These are phyloP conservation scores for Endomychus coccineus DNA, from an alignment of 2,888 invertebrate genomes.

Conservation along the genomic window DNA sequence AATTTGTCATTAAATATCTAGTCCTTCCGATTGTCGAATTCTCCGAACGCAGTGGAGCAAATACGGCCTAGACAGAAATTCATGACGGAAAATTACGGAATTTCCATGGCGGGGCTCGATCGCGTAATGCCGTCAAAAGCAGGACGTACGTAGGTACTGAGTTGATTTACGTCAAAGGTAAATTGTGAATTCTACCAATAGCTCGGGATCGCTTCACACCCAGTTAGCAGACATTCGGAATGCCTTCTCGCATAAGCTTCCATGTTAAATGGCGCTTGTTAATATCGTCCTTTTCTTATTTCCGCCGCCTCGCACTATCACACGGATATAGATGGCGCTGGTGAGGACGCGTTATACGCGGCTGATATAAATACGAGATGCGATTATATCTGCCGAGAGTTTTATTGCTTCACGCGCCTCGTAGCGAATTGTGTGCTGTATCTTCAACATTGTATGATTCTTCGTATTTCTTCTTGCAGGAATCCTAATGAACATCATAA, in stretches of 20 bases:
- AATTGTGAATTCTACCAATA: conserved; percentile 10
- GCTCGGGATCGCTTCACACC: conserved; percentile 2
- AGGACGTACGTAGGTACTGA: not conserved
- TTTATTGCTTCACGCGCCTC: not conserved
- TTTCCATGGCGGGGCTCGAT: too few relatives aligned
- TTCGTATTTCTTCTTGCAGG: conserved; percentile 46
- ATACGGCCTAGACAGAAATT: too few relatives aligned
- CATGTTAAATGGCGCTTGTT: conserved; percentile 20
- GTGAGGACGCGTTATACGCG: conserved; percentile 9
- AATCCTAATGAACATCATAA: conserved; percentile 80
- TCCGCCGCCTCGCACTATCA: conserved; percentile 13
- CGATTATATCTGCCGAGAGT: conserved; percentile 15
- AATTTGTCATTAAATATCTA: too few relatives aligned
- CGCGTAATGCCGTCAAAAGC: too few relatives aligned
- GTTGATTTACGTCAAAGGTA: not conserved
- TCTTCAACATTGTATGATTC: not conserved
- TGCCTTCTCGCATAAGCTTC: conserved; percentile 6
- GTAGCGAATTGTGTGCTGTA: not conserved
- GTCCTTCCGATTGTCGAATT: too few relatives aligned
- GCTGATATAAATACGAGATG: conserved; percentile 24
- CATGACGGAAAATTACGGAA: too few relatives aligned
- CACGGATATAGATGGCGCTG: conserved; percentile 12
- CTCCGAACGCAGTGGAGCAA: too few relatives aligned
- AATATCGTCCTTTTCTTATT: conserved; percentile 15
- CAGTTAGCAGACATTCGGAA: conserved; percentile 10